These are phyloP conservation scores for Macrotus californicus DNA, from an alignment of 2,113 vertebrate species.

Conservation along the genomic window DNA sequence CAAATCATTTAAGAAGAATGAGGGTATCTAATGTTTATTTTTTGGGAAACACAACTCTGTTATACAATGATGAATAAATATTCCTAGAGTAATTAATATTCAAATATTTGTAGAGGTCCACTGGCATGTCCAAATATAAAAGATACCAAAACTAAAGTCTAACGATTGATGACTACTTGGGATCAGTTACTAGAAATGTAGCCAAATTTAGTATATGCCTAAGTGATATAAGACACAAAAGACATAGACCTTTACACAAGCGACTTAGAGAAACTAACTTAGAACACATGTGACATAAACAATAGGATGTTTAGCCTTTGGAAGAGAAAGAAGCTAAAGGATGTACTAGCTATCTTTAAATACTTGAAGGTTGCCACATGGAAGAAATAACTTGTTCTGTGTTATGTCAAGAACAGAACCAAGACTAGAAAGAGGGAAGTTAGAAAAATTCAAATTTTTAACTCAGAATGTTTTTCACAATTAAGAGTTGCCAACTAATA, in stretches of 20 bases:
- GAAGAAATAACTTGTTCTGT: not conserved
- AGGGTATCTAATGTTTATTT: not conserved
- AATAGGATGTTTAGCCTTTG: not conserved
- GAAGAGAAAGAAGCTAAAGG: not conserved
- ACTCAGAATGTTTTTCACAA: not conserved
- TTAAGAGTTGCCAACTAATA: not conserved
- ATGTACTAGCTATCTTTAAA: slow-evolving; percentile 37
- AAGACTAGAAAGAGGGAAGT: not conserved
- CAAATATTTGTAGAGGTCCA: slow-evolving; percentile 13
- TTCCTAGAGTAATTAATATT: not conserved
- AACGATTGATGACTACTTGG: not conserved
- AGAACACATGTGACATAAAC: not conserved
- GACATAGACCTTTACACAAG: not conserved
- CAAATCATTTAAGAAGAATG: not conserved
- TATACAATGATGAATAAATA: not conserved
- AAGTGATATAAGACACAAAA: not conserved
- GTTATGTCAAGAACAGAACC: slow-evolving; percentile 26
- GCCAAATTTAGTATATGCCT: not conserved
- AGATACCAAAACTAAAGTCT: not conserved
- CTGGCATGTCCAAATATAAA: not conserved
- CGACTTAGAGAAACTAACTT: not conserved
- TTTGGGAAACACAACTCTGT: not conserved
- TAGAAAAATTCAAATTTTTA: slow-evolving; percentile 28
- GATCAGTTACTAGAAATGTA: not conserved
- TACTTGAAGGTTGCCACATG: slow-evolving; percentile 1